phyloP scores from a whole-genome alignment of 2,888 invertebrate species.

The Abscondita cerata region DNA sequence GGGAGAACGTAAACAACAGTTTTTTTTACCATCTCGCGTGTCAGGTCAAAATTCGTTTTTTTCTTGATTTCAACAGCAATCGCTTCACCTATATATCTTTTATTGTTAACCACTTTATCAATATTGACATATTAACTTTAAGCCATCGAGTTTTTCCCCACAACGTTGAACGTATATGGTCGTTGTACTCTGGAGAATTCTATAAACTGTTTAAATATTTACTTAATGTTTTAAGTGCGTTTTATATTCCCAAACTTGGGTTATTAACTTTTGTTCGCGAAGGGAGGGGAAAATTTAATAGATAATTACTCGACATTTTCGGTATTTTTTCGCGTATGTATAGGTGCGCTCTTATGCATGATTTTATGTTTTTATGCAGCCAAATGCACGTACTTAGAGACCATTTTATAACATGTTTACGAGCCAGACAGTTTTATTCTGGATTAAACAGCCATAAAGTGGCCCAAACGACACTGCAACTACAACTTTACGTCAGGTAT shows the following conservation, averaged over 20 bases:
- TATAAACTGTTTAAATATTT: slow-evolving; percentile 13
- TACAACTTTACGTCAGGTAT: slow-evolving; percentile 20
- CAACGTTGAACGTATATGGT: not conserved
- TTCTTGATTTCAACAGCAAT: not conserved
- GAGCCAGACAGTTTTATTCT: slow-evolving; percentile 34
- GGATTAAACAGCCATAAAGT: slow-evolving; percentile 33
- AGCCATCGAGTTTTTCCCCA: slow-evolving; percentile 9
- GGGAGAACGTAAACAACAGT: too few species aligned
- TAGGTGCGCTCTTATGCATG: not conserved
- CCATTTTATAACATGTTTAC: slow-evolving; percentile 33
- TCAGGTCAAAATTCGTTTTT: slow-evolving; percentile 10
- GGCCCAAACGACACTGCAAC: slow-evolving; percentile 19
- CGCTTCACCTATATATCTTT: slow-evolving; percentile 21
- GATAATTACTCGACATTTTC: too few species aligned
- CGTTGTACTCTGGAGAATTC: slow-evolving; percentile 10
- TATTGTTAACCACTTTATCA: slow-evolving; percentile 24
- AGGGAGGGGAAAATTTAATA: too few species aligned
- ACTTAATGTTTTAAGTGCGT: not conserved
- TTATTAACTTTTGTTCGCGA: slow-evolving; percentile 7
- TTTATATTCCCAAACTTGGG: not conserved
- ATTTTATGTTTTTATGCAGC: slow-evolving; percentile 10
- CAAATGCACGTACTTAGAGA: slow-evolving; percentile 29
- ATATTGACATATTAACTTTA: slow-evolving; percentile 29
- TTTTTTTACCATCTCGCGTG: too few species aligned
- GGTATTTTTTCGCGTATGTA: too few species aligned